phyloP scores from a whole-genome alignment of 2,888 invertebrate genomes.

The Caenorhabditis imperialis region DNA sequence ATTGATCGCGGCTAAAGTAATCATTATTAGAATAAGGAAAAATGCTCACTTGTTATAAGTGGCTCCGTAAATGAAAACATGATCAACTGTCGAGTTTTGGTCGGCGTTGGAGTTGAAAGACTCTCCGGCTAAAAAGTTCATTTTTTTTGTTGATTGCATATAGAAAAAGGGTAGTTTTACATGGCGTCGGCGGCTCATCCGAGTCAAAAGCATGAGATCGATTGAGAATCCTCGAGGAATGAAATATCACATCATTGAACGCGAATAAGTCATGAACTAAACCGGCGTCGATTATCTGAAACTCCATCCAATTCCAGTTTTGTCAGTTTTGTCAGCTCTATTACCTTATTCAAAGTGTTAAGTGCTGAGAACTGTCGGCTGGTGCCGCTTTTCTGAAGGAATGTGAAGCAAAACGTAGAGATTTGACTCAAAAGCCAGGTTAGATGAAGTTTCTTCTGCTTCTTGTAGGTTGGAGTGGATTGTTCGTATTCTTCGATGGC shows the following conservation, averaged over 20 bases:
- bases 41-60: conserved; percentile 45
- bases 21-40: no score
- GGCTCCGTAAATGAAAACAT: conserved; percentile 69
- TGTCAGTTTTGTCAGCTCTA: conserved; percentile 34
- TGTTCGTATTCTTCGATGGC: conserved; percentile 78
- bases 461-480: conserved; percentile 70
- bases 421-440: conserved; percentile 81
- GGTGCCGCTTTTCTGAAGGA: conserved; percentile 81
- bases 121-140: conserved; percentile 53
- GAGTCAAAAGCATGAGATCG: conserved; percentile 72
- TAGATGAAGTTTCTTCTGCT: conserved; percentile 75
- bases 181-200: conserved; percentile 64
- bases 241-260: conserved; percentile 70
- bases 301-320: background rate
- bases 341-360: conserved; percentile 82
- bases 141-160: background rate
- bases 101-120: conserved; percentile 67
- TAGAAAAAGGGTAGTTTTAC: conserved; percentile 20
- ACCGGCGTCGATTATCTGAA: conserved; percentile 81
- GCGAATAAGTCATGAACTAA: conserved; percentile 79
- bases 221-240: conserved; percentile 75
- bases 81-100: conserved; percentile 70
- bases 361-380: conserved; percentile 83
- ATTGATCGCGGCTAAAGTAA: conserved; percentile 54
- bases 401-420: conserved; percentile 81